Conservation (phyloP, 1,140 invertebrate species). For the Drosophila pandora region DNA sequence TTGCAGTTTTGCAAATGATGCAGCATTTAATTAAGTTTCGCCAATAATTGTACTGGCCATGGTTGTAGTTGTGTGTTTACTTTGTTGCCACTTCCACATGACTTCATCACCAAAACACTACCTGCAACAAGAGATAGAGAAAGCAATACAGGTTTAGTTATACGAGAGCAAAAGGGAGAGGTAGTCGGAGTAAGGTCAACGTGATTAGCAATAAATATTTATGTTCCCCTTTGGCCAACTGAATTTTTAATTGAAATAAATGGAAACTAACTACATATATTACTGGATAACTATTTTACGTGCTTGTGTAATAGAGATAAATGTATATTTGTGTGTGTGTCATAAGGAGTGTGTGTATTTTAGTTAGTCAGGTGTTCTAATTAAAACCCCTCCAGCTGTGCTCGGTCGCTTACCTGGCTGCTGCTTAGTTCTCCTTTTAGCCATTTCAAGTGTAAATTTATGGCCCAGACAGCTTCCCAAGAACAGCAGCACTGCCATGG, state of each 20-base stretch:
- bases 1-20: conserved; percentile 59
- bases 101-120: conserved; percentile 45
- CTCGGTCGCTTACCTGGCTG: not conserved
- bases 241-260: conserved; percentile 74
- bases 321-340: conserved; percentile 7
- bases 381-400: conserved; percentile 64
- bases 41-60: conserved; percentile 48
- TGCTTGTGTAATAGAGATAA: not conserved
- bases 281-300: conserved; percentile 27
- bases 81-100: conserved; percentile 51
- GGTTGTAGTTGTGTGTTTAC: conserved; percentile 3
- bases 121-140: conserved; percentile 16
- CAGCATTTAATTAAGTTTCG: conserved; percentile 68
- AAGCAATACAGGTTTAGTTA: conserved; percentile 1
- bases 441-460: conserved; percentile 55
- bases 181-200: conserved; percentile 19
- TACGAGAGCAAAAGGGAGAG: conserved; percentile 3
- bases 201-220: conserved; percentile 72
- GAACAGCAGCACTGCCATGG: conserved; percentile 15
- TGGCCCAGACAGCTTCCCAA: conserved; percentile 34
- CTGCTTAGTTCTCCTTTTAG: conserved; percentile 12
- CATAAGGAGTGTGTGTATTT: no score
- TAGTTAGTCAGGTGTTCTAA: conserved; percentile 56
- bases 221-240: conserved; percentile 40
- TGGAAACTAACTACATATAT: conserved; percentile 57